These are phyloP conservation scores for Luperina nickerlii DNA, from an alignment of 2,888 invertebrate species.

Conservation along the genomic window DNA sequence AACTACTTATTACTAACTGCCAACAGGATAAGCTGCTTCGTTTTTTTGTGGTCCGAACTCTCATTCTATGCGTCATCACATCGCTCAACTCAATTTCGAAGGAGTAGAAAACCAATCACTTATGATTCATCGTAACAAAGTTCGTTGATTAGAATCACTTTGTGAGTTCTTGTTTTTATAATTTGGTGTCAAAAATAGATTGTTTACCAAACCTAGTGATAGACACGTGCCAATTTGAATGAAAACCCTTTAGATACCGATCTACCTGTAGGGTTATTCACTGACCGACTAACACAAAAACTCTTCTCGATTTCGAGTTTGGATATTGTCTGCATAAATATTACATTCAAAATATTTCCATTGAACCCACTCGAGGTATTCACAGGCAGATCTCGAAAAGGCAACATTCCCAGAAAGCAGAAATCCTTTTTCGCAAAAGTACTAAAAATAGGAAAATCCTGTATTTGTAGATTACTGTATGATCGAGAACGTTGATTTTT, in stretches of 20 bases:
- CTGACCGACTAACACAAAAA: slow-evolving; percentile 62
- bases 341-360: slow-evolving; percentile 50
- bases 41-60: slow-evolving; percentile 55
- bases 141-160: slow-evolving; percentile 51
- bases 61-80: slow-evolving; percentile 58
- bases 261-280: slow-evolving; percentile 53
- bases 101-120: slow-evolving; percentile 60
- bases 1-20: slow-evolving; percentile 47
- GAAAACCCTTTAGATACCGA: slow-evolving; percentile 52
- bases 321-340: slow-evolving; percentile 48
- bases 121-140: slow-evolving; percentile 63
- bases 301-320: slow-evolving; percentile 44
- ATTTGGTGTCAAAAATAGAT: slow-evolving; percentile 53
- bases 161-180: slow-evolving; percentile 38
- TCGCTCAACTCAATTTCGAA: slow-evolving; percentile 52
- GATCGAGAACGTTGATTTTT: slow-evolving; percentile 12
- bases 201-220: slow-evolving; percentile 32
- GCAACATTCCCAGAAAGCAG: slow-evolving; percentile 38
- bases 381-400: slow-evolving; percentile 40
- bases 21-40: slow-evolving; percentile 54
- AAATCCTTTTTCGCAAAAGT: slow-evolving; percentile 28
- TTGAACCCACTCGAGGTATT: slow-evolving; percentile 39
- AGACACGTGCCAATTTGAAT: slow-evolving; percentile 56
- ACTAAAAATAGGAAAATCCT: slow-evolving; percentile 23
- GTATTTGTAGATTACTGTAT: slow-evolving; percentile 18